These are phyloP conservation scores for Xyrichtys novacula DNA, from an alignment of 2,797 vertebrate genomes.

Conservation along the genomic window DNA sequence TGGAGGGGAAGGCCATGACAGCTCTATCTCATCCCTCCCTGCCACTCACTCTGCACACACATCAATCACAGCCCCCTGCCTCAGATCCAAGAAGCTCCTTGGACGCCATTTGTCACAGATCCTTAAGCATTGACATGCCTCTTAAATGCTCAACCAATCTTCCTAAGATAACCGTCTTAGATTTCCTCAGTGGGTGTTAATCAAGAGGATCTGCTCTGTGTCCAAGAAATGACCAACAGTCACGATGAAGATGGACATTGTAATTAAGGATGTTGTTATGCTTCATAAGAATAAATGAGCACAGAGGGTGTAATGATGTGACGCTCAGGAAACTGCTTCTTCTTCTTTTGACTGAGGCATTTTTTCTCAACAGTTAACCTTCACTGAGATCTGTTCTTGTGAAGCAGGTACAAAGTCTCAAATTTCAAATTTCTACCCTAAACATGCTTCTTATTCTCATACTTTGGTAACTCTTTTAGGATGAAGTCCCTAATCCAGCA, in stretches of 20 bases:
- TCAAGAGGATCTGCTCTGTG: slow-evolving; percentile 73
- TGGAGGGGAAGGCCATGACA: slow-evolving; percentile 67
- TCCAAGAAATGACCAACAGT: slow-evolving; percentile 63
- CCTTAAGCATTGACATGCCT: slow-evolving; percentile 75
- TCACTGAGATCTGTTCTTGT: neutral
- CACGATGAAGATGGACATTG: slow-evolving; percentile 31
- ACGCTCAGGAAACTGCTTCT: neutral
- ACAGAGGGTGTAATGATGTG: slow-evolving; percentile 12
- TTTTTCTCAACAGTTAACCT: slow-evolving; percentile 2
- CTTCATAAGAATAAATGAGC: slow-evolving; percentile 54
- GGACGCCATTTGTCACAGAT: slow-evolving; percentile 78
- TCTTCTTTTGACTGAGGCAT: neutral
- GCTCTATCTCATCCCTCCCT: slow-evolving; percentile 78
- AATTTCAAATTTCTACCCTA: slow-evolving; percentile 16
- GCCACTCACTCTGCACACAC: slow-evolving; percentile 78
- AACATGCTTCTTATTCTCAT: slow-evolving; percentile 31
- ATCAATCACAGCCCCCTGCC: slow-evolving; percentile 77
- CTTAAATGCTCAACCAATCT: slow-evolving; percentile 76
- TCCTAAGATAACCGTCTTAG: slow-evolving; percentile 55
- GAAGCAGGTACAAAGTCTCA: slow-evolving; percentile 11
- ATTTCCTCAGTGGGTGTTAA: slow-evolving; percentile 71
- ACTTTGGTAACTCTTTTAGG: slow-evolving; percentile 43
- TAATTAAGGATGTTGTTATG: slow-evolving; percentile 55
- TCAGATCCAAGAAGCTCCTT: slow-evolving; percentile 60
- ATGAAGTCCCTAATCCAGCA: slow-evolving; percentile 50